Conservation (phyloP, 1,140 invertebrate genomes). For the Aradophagus sp. region DNA sequence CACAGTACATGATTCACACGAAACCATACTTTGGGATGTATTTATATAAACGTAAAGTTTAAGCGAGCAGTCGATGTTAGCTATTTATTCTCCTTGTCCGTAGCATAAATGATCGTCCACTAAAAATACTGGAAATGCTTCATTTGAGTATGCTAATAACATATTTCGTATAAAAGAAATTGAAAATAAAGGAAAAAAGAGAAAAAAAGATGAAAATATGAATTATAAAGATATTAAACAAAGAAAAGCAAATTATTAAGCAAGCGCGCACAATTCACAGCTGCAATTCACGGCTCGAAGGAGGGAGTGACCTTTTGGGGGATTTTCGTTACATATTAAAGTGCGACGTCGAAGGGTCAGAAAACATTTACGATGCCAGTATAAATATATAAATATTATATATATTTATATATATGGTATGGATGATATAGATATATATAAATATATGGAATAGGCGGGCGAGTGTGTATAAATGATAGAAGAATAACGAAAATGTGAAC, state of each 20-base stretch:
- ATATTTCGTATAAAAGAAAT: constrained; percentile 59
- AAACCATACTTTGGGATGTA: constrained; percentile 56
- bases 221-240: constrained; percentile 23
- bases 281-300: constrained; percentile 35
- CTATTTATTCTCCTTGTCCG: constrained; percentile 70
- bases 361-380: constrained; percentile 25
- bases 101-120: constrained; percentile 71
- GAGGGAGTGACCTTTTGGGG: not conserved
- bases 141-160: constrained; percentile 61
- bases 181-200: constrained; percentile 33
- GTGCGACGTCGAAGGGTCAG: constrained; percentile 21
- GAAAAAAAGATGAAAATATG: too few species aligned
- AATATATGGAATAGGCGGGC: constrained; percentile 41
- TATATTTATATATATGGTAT: constrained; percentile 45
- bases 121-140: constrained; percentile 70
- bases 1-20: too few species aligned
- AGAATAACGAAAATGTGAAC: constrained; percentile 21
- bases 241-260: constrained; percentile 39
- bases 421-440: constrained; percentile 36
- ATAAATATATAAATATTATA: constrained; percentile 47
- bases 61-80: constrained; percentile 71
- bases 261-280: constrained; percentile 56
- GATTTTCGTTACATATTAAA: constrained; percentile 5
- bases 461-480: constrained; percentile 30
- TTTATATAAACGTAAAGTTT: constrained; percentile 62